Percentiles rank a stretch among this genome's conserved stretches.
phyloP scores from a whole-genome alignment of 2,888 invertebrate genomes.

The Agriopis aurantiaria region DNA sequence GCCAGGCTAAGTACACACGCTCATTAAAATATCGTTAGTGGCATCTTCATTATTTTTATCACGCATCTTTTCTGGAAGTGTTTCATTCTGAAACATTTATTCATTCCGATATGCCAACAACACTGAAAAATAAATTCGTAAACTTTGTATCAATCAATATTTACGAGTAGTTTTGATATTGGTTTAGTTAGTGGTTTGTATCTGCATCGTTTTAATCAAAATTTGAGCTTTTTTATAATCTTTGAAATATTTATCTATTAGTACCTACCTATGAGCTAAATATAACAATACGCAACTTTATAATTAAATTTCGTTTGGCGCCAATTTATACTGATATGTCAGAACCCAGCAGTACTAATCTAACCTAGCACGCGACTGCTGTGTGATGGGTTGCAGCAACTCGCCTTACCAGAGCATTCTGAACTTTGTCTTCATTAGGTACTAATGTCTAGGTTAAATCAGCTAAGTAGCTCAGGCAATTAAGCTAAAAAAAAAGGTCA shows the following conservation, averaged over 20 bases:
- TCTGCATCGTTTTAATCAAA: background rate
- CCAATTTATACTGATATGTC: background rate
- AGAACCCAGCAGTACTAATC: background rate
- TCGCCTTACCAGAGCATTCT: background rate
- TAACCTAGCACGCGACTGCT: background rate
- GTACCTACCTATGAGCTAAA: no score
- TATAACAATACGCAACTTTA: no score
- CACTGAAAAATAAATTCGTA: background rate
- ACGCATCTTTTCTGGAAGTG: conserved; percentile 7
- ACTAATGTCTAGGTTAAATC: background rate
- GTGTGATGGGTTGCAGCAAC: background rate
- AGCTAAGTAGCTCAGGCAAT: background rate
- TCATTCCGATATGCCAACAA: background rate
- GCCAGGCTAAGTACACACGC: background rate
- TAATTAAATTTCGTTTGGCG: background rate
- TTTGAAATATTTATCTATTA: no score
- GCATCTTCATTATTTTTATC: conserved; percentile 6
- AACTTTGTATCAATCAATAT: background rate
- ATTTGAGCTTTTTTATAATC: background rate
- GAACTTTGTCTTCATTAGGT: background rate
- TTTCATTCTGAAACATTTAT: background rate
- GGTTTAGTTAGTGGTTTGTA: background rate
- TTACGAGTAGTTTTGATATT: background rate
- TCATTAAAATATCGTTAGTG: conserved; percentile 27
- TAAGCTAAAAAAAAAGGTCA: no score